Evolutionary conservation across 2,113 vertebrate genomes (phyloP).

Genomic region (Apistogramma diplotaenia): DNA sequence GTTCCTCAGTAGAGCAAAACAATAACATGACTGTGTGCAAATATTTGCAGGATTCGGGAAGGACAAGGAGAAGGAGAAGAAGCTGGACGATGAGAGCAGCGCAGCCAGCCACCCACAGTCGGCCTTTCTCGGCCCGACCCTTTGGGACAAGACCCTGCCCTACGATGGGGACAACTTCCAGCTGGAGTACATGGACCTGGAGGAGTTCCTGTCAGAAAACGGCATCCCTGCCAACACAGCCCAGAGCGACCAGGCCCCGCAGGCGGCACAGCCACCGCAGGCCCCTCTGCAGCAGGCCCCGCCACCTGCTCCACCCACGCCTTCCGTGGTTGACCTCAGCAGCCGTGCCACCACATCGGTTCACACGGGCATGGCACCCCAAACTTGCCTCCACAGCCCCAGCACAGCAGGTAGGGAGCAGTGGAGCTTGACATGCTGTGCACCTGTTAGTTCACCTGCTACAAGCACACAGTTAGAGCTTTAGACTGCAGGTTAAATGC

Average conservation of each 20-base stretch:
- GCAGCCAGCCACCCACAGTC: slow-evolving; percentile 84
- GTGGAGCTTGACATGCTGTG: neutral
- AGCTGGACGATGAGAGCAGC: slow-evolving; percentile 90
- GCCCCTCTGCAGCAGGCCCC: slow-evolving; percentile 72
- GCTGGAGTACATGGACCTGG: slow-evolving; percentile 99
- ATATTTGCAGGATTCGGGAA: slow-evolving; percentile 84
- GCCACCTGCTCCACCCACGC: slow-evolving; percentile 73
- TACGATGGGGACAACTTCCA: slow-evolving; percentile 97
- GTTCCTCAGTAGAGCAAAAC: neutral
- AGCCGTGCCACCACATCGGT: slow-evolving; percentile 85
- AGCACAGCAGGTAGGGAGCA: slow-evolving; percentile 84
- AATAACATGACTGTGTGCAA: slow-evolving; percentile 26
- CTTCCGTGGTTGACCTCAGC: slow-evolving; percentile 91
- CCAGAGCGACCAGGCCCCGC: slow-evolving; percentile 80
- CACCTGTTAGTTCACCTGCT: slow-evolving; percentile 9
- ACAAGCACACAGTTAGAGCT: neutral
- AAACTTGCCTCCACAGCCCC: slow-evolving; percentile 87
- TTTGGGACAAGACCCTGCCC: slow-evolving; percentile 98
- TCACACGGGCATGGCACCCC: slow-evolving; percentile 82
- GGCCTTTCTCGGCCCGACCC: slow-evolving; percentile 94
- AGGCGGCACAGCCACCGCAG: slow-evolving; percentile 12
- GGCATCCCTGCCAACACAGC: slow-evolving; percentile 92
- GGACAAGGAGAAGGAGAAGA: slow-evolving; percentile 93
- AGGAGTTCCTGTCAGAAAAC: slow-evolving; percentile 98
- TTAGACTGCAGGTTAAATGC: neutral